phyloP scores from a whole-genome alignment of 1,140 invertebrate species.

The Achatina immaculata region DNA sequence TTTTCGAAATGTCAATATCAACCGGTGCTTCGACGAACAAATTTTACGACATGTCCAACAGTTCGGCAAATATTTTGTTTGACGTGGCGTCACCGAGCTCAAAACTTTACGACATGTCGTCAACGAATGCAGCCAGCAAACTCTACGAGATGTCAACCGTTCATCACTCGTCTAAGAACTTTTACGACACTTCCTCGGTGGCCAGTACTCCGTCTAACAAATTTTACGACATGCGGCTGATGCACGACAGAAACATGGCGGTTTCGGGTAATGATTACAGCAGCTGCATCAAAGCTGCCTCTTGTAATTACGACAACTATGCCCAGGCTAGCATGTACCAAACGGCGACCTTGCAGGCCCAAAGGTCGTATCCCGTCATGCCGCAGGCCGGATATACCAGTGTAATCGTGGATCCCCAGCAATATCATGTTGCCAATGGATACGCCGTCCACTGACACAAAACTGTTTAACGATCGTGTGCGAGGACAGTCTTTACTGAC shows the following conservation, averaged over 20 bases:
- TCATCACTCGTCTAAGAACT: conserved; percentile 23
- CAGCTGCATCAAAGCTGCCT: conserved; percentile 57
- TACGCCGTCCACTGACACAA: conserved; percentile 74
- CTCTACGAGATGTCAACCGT: conserved; percentile 36
- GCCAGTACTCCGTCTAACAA: neutral
- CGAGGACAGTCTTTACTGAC: neutral
- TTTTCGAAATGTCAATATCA: neutral
- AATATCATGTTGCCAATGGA: conserved; percentile 80
- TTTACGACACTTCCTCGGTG: conserved; percentile 18
- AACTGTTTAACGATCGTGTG: no score
- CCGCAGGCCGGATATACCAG: conserved; percentile 80
- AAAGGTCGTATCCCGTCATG: conserved; percentile 59
- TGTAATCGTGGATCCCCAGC: conserved; percentile 87
- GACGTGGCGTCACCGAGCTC: conserved; percentile 10
- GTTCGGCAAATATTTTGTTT: neutral
- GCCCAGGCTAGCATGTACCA: conserved; percentile 50
- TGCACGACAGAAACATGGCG: conserved; percentile 42
- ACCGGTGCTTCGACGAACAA: neutral
- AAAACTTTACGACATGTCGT: conserved; percentile 39
- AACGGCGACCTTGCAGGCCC: conserved; percentile 43
- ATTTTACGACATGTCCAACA: conserved; percentile 13
- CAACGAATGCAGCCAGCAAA: conserved; percentile 8
- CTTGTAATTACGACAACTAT: conserved; percentile 60
- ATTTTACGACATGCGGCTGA: conserved; percentile 39
- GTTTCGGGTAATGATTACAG: conserved; percentile 48